phyloP scores from a whole-genome alignment of 2,888 invertebrate genomes.

The Perizoma flavofasciatum region DNA sequence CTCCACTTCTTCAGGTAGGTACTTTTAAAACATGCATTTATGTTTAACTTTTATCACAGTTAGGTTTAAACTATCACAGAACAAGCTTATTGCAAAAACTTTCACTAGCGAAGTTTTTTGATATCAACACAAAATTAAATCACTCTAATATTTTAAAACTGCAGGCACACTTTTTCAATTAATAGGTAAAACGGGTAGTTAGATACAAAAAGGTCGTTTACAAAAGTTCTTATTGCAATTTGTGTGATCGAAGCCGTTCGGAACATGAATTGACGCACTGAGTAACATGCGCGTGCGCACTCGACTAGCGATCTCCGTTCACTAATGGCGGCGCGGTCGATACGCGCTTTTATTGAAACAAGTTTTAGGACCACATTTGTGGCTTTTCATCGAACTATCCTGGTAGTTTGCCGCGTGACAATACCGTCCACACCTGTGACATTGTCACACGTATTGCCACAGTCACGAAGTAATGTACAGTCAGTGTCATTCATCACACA shows the following conservation, averaged over 20 bases:
- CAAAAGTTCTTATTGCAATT: not conserved
- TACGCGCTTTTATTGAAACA: conserved; percentile 13
- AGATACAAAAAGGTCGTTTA: not conserved
- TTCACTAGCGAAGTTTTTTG: conserved; percentile 17
- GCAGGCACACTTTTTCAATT: conserved; percentile 1
- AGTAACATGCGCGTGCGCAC: conserved; percentile 20
- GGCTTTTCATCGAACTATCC: too few relatives aligned
- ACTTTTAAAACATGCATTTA: conserved; percentile 19
- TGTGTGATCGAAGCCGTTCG: conserved; percentile 15
- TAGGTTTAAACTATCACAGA: conserved; percentile 24
- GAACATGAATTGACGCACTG: conserved; percentile 4
- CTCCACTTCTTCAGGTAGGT: conserved; percentile 7
- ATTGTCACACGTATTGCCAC: too few relatives aligned
- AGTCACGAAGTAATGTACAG: too few relatives aligned
- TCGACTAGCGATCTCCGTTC: conserved; percentile 14
- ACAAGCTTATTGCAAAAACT: conserved; percentile 20
- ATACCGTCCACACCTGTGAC: too few relatives aligned
- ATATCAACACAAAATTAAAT: not conserved
- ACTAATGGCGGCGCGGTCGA: conserved; percentile 18
- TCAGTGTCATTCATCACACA: too few relatives aligned
- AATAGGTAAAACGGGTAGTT: not conserved
- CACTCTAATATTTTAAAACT: not conserved
- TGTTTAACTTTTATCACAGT: conserved; percentile 19
- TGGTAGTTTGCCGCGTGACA: too few relatives aligned
- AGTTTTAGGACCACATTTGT: not conserved